Conservation (phyloP, 2,888 invertebrate species). For the Plutella xylostella region DNA sequence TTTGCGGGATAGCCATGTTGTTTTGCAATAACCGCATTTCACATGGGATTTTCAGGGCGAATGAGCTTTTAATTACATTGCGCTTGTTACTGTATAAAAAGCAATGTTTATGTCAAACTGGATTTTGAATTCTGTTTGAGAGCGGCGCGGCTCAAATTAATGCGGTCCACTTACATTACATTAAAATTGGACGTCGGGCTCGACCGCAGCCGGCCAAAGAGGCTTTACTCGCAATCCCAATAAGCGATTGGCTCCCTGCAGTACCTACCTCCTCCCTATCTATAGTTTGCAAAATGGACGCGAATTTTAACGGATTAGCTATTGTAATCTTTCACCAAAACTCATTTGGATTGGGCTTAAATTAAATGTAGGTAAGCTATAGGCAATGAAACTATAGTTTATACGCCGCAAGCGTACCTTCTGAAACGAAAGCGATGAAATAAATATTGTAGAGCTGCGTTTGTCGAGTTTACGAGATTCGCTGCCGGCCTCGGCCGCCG, state of each 20-base stretch:
- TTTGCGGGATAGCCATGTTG: slow-evolving; percentile 20
- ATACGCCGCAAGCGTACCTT: too few species aligned
- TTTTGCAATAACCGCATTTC: slow-evolving; percentile 17
- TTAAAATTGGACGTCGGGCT: slow-evolving; percentile 42
- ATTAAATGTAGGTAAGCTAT: too few species aligned
- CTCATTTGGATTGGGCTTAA: not conserved
- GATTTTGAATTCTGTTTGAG: too few species aligned
- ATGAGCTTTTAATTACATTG: slow-evolving; percentile 39
- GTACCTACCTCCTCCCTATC: too few species aligned
- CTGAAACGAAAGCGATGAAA: too few species aligned
- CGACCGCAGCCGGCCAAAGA: slow-evolving; percentile 28
- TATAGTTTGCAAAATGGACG: slow-evolving; percentile 1
- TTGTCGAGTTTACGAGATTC: too few species aligned
- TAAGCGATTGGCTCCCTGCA: slow-evolving; percentile 39
- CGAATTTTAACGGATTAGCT: not conserved
- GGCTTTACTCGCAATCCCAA: slow-evolving; percentile 41
- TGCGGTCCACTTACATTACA: slow-evolving; percentile 39
- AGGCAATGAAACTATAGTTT: too few species aligned
- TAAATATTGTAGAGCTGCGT: too few species aligned
- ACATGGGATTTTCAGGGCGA: slow-evolving; percentile 20
- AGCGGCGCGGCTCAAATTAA: slow-evolving; percentile 33
- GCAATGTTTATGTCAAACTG: slow-evolving; percentile 41
- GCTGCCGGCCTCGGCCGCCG: slow-evolving; percentile 23
- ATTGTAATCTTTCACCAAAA: not conserved
- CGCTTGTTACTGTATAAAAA: slow-evolving; percentile 31